Evolutionary conservation across 2,113 vertebrate genomes (phyloP).

Genomic region (Octodon degus): DNA sequence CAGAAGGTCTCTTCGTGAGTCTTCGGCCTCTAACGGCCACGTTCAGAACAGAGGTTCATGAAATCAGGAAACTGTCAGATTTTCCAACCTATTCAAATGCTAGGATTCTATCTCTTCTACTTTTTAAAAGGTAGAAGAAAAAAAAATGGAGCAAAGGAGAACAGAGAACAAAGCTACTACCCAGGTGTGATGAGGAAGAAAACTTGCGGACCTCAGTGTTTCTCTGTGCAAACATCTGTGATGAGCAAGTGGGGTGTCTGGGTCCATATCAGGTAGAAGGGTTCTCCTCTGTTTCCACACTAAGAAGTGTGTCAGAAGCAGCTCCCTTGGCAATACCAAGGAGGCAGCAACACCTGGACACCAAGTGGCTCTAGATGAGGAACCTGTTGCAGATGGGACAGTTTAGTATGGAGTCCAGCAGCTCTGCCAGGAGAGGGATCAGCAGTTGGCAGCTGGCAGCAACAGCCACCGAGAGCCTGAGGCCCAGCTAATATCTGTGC

Average conservation of each 20-base stretch:
- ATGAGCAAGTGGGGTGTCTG: accelerated
- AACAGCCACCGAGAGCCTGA: too few relatives aligned
- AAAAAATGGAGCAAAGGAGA: not conserved
- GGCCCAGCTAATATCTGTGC: not conserved
- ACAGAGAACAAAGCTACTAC: not conserved
- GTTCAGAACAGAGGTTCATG: not conserved
- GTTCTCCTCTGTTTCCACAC: not conserved
- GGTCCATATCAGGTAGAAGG: not conserved
- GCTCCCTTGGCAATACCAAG: not conserved
- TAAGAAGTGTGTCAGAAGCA: too few relatives aligned
- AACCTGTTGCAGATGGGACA: not conserved
- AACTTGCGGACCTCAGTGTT: not conserved
- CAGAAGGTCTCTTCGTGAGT: not conserved
- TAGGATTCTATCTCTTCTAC: not conserved
- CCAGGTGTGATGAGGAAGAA: not conserved
- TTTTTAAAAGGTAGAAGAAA: not conserved
- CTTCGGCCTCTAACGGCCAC: not conserved
- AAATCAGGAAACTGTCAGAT: not conserved
- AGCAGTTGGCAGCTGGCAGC: not conserved
- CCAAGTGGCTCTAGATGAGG: not conserved
- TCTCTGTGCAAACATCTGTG: not conserved
- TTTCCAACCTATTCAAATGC: not conserved
- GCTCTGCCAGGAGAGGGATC: not conserved
- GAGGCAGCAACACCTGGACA: not conserved
- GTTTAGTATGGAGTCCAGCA: not conserved